Evolutionary conservation across 2,888 invertebrate species (phyloP).

Genomic region (Drosophila anomelani): DNA sequence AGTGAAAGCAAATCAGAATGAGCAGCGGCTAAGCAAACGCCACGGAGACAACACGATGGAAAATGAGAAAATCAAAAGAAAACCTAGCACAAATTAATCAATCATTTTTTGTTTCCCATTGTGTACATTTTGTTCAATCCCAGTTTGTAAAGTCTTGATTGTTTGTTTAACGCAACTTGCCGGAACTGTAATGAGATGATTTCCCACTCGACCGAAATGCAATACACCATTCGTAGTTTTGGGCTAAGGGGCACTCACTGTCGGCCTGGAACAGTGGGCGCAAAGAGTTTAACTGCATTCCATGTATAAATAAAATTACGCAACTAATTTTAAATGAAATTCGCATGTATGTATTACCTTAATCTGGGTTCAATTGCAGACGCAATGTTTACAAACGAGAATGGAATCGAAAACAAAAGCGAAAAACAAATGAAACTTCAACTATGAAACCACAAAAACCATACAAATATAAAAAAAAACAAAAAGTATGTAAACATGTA

Average conservation of each 20-base stretch:
- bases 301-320: constrained; percentile 82
- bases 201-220: constrained; percentile 44
- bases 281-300: constrained; percentile 82
- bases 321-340: constrained; percentile 69
- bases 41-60: constrained; percentile 25
- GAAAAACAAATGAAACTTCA: constrained; percentile 53
- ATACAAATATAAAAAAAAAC: constrained; percentile 69
- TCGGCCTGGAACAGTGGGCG: constrained; percentile 48
- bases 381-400: constrained; percentile 48
- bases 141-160: constrained; percentile 27
- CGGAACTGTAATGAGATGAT: constrained; percentile 46
- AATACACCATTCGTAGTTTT: constrained; percentile 62
- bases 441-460: constrained; percentile 60
- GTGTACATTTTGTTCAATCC: constrained; percentile 36
- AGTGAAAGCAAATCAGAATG: constrained; percentile 57
- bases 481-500: constrained; percentile 75
- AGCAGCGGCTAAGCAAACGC: constrained; percentile 30
- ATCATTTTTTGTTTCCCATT: constrained; percentile 58
- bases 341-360: constrained; percentile 56
- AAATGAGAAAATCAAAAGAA: constrained; percentile 49
- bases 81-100: constrained; percentile 75
- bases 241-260: constrained; percentile 44
- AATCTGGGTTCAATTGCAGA: constrained; percentile 60
- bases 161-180: constrained; percentile 46
- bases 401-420: constrained; percentile 36